Evolutionary conservation across 2,113 vertebrate species (phyloP).

Genomic region (Dromas ardeola): DNA sequence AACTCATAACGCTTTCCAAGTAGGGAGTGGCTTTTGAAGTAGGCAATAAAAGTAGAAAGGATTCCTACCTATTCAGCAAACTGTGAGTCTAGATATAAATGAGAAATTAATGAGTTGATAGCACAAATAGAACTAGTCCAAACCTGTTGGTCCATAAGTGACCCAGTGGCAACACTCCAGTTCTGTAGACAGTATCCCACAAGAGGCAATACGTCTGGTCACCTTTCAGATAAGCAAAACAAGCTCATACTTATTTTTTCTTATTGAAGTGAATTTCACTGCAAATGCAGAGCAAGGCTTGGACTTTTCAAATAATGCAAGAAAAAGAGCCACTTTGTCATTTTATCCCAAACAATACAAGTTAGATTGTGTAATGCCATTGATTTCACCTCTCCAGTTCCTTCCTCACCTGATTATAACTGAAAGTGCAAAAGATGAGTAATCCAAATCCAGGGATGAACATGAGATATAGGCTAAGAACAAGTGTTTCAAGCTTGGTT

Average conservation of each 20-base stretch:
- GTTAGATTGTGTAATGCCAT: not conserved
- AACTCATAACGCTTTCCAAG: not conserved
- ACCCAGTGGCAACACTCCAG: not conserved
- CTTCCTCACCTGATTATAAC: not conserved
- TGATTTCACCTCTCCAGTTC: not conserved
- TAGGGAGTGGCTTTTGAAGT: not conserved
- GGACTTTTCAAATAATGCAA: not conserved
- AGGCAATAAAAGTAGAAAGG: not conserved
- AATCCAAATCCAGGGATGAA: not conserved
- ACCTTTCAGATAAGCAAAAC: not conserved
- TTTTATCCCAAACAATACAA: not conserved
- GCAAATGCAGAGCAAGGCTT: not conserved
- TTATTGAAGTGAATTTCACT: not conserved
- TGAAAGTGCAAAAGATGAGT: not conserved
- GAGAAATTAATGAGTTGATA: not conserved
- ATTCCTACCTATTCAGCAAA: not conserved
- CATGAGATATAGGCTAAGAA: not conserved
- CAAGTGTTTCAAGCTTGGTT: not conserved
- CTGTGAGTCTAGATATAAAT: not conserved
- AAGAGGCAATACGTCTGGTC: not conserved
- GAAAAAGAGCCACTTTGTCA: not conserved
- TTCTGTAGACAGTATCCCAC: not conserved
- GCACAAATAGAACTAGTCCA: not conserved
- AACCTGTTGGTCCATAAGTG: not conserved
- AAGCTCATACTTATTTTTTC: not conserved